Evolutionary conservation across 2,888 invertebrate genomes (phyloP).

Genomic region (Ectemnius continuus): DNA sequence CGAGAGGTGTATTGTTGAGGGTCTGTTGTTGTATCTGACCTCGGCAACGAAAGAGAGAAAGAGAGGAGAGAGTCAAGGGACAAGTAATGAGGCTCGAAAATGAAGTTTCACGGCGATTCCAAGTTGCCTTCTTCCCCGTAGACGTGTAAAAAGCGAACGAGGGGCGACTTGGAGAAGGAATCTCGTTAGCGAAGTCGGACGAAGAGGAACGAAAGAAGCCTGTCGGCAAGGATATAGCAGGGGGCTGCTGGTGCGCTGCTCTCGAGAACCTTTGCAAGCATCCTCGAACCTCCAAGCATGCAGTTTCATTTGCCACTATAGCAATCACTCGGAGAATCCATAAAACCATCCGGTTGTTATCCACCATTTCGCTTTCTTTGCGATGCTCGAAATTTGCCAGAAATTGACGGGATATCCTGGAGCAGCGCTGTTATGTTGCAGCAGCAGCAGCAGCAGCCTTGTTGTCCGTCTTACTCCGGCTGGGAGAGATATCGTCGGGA

Average conservation of each 20-base stretch:
- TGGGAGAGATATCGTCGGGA: background rate
- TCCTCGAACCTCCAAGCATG: background rate
- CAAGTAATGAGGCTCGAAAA: no score
- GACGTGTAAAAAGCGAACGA: background rate
- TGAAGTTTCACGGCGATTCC: no score
- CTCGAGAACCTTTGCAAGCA: background rate
- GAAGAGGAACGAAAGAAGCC: background rate
- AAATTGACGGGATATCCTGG: conserved; percentile 1
- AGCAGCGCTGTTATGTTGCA: no score
- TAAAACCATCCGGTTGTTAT: conserved; percentile 30
- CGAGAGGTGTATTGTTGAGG: no score
- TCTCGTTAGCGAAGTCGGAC: conserved; percentile 4
- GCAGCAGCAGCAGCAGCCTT: no score
- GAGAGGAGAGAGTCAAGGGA: no score
- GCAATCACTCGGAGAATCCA: conserved; percentile 29
- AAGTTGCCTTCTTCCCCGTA: no score
- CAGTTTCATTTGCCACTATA: background rate
- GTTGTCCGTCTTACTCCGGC: no score
- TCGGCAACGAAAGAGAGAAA: no score
- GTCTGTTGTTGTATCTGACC: no score
- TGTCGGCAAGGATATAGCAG: background rate
- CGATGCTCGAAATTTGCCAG: conserved; percentile 14
- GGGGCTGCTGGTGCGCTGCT: background rate
- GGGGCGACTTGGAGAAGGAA: background rate
- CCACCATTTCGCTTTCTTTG: background rate